Percentiles rank a stretch among this genome's conserved stretches.
phyloP scores from a whole-genome alignment of 2,888 invertebrate species.

The Danaus chrysippus region DNA sequence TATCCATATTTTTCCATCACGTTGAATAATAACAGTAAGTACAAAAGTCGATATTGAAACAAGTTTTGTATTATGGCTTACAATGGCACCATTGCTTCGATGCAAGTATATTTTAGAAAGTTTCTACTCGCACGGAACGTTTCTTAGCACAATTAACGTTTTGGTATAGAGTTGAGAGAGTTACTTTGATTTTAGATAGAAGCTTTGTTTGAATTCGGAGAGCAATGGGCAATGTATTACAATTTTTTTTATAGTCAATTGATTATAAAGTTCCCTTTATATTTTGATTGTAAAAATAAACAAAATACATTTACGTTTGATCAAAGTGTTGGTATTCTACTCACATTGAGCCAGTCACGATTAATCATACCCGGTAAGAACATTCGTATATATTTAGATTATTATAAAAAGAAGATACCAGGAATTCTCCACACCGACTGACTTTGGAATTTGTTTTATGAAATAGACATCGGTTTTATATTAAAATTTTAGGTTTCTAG shows the following conservation, averaged over 20 bases:
- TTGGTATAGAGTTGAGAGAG: conserved; percentile 55
- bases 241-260: not conserved
- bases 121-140: conserved; percentile 50
- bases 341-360: not conserved
- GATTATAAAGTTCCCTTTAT: too few species aligned
- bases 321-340: conserved; percentile 5
- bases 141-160: conserved; percentile 66
- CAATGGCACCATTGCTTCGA: conserved; percentile 24
- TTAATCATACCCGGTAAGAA: conserved; percentile 38
- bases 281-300: too few species aligned
- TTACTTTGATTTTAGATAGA: conserved; percentile 33
- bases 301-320: not conserved
- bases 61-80: conserved; percentile 24
- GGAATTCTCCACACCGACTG: conserved; percentile 16
- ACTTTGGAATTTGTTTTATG: too few species aligned
- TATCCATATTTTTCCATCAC: conserved; percentile 8
- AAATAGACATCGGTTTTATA: too few species aligned
- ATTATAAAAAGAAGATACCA: conserved; percentile 53
- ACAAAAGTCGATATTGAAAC: conserved; percentile 21
- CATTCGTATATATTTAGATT: conserved; percentile 61
- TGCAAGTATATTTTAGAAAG: conserved; percentile 54
- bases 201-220: conserved; percentile 7
- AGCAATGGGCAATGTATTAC: not conserved
- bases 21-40: conserved; percentile 16
- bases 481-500: too few species aligned